A percentile compares a stretch with the other conserved stretches of the same genome.
phyloP scores from a whole-genome alignment of 2,888 invertebrate species.

The Synergus japonicus region DNA sequence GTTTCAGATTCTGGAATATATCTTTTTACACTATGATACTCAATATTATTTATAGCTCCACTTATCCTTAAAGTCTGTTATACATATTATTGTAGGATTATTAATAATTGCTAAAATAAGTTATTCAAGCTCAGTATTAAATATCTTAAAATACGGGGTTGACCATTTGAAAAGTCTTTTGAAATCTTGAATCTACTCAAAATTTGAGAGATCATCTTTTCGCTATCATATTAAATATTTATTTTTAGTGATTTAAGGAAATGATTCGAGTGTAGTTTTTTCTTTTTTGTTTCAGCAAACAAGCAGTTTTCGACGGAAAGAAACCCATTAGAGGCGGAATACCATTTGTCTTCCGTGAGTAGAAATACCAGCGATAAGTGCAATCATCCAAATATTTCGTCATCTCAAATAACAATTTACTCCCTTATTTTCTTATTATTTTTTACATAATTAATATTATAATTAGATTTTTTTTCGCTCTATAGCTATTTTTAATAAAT shows the following conservation, averaged over 20 bases:
- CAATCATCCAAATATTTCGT: slow-evolving; percentile 21
- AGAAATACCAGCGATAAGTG: slow-evolving; percentile 51
- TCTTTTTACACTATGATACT: slow-evolving; percentile 10
- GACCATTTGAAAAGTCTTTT: too few species aligned
- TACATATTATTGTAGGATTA: too few species aligned
- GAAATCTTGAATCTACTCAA: too few species aligned
- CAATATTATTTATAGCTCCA: slow-evolving; percentile 20
- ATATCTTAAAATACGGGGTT: too few species aligned
- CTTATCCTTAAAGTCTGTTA: neutral
- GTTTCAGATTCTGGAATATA: slow-evolving; percentile 49
- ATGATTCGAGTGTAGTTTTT: slow-evolving; percentile 48
- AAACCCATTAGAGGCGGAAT: slow-evolving; percentile 97
- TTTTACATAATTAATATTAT: neutral
- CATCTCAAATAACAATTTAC: slow-evolving; percentile 38
- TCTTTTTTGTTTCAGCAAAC: slow-evolving; percentile 85
- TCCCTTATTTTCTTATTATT: slow-evolving; percentile 42
- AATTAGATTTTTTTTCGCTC: too few species aligned
- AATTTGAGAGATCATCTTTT: neutral
- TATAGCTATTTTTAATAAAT: neutral
- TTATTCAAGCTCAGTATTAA: too few species aligned
- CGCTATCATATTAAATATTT: slow-evolving; percentile 12
- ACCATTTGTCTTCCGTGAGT: slow-evolving; percentile 98
- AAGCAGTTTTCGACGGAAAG: slow-evolving; percentile 97
- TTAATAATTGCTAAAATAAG: too few species aligned
- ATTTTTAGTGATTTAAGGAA: slow-evolving; percentile 35